These are phyloP conservation scores for Camponotus vicinus DNA, from an alignment of 1,140 invertebrate genomes.

Conservation along the genomic window DNA sequence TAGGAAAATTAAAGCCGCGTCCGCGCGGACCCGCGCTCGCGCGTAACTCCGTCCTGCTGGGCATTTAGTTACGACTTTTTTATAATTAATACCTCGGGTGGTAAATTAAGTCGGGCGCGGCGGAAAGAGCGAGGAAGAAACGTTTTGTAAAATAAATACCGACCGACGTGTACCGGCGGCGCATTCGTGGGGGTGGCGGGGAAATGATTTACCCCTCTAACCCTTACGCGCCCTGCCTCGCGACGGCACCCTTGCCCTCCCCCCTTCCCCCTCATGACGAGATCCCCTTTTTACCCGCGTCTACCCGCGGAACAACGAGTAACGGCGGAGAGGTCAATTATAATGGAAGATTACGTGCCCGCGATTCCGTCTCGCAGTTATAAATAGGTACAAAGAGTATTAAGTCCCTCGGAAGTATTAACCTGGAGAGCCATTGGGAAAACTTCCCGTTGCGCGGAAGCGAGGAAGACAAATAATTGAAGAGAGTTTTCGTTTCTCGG, in stretches of 20 bases:
- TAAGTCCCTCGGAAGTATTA: slow-evolving; percentile 72
- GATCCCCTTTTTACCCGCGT: background rate
- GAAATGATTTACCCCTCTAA: slow-evolving; percentile 58
- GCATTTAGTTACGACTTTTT: slow-evolving; percentile 85
- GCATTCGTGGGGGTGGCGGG: slow-evolving; percentile 7
- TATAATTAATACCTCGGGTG: slow-evolving; percentile 85
- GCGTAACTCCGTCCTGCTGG: slow-evolving; percentile 74
- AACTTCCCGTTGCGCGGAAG: slow-evolving; percentile 63
- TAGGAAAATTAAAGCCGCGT: slow-evolving; percentile 82
- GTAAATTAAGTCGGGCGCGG: slow-evolving; percentile 81
- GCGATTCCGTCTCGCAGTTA: slow-evolving; percentile 65
- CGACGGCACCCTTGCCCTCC: slow-evolving; percentile 38
- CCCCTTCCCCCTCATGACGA: slow-evolving; percentile 1
- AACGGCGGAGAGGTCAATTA: slow-evolving; percentile 71
- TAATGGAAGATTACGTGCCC: slow-evolving; percentile 73
- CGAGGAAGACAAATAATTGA: slow-evolving; percentile 67
- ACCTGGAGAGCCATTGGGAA: slow-evolving; percentile 70
- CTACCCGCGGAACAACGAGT: slow-evolving; percentile 54
- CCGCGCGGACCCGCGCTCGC: slow-evolving; percentile 74
- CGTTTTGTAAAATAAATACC: slow-evolving; percentile 81
- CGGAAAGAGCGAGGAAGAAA: slow-evolving; percentile 73
- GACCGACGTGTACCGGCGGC: slow-evolving; percentile 59
- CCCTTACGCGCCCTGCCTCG: slow-evolving; percentile 60
- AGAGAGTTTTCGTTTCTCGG: slow-evolving; percentile 64
- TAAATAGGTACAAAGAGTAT: slow-evolving; percentile 73